phyloP scores from a whole-genome alignment of 2,113 vertebrate species.

The Mesoclemmys tuberculata region DNA sequence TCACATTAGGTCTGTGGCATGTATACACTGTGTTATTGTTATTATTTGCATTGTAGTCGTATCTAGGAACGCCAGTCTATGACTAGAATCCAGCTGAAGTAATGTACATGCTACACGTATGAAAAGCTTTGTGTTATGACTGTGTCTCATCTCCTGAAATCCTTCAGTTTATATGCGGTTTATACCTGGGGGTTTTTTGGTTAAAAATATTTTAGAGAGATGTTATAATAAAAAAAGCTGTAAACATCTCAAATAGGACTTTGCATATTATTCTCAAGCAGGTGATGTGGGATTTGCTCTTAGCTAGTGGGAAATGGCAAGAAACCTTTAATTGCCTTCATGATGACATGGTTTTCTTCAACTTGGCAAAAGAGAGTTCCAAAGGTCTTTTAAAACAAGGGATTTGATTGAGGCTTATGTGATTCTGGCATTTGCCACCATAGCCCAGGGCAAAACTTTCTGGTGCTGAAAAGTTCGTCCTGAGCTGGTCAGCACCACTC shows the following conservation, averaged over 20 bases:
- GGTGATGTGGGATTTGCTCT: background rate
- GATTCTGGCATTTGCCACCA: background rate
- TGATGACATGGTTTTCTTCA: background rate
- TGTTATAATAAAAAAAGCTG: background rate
- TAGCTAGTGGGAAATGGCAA: background rate
- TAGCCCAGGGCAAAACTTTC: background rate
- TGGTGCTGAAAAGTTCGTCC: background rate
- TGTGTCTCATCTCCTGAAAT: background rate
- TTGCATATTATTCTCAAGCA: background rate
- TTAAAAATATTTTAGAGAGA: background rate
- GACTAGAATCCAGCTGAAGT: background rate
- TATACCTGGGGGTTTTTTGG: background rate
- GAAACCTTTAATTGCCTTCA: background rate
- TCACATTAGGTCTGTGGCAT: background rate
- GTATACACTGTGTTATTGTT: background rate
- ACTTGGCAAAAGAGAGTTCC: background rate
- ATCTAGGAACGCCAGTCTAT: background rate
- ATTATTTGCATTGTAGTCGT: too few species aligned
- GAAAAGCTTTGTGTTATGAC: background rate
- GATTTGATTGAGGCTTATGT: background rate
- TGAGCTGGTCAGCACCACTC: background rate
- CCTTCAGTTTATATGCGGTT: background rate
- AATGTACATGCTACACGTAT: background rate
- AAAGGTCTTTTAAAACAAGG: background rate
- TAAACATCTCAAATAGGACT: background rate